Conservation (phyloP, 2,797 vertebrate species). For the Paguma larvata region DNA sequence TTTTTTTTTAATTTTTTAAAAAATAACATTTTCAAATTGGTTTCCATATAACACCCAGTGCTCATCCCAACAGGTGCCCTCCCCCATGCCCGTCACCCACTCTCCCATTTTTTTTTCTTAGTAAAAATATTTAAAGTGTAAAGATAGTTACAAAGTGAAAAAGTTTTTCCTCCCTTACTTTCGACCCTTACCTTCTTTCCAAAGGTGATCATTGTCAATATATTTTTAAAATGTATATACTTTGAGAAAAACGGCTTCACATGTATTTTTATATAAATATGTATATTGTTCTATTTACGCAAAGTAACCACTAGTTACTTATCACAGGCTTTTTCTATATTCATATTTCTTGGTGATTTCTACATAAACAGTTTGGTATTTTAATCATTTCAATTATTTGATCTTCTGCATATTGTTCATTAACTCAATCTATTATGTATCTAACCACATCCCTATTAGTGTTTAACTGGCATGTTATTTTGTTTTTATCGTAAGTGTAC, state of each 20-base stretch:
- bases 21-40: too few relatives aligned
- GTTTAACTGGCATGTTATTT: neutral
- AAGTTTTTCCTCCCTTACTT: neutral
- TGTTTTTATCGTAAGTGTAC: neutral
- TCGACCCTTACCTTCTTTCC: neutral
- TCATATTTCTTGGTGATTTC: neutral
- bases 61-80: too few relatives aligned
- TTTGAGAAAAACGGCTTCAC: neutral
- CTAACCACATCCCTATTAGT: neutral
- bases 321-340: neutral
- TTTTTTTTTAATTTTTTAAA: too few relatives aligned
- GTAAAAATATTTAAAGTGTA: neutral
- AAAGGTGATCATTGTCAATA: neutral
- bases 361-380: neutral
- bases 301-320: neutral
- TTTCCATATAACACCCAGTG: too few relatives aligned
- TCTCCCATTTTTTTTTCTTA: neutral
- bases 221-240: neutral
- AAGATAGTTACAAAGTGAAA: neutral
- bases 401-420: neutral
- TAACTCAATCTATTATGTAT: neutral
- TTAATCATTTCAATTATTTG: neutral
- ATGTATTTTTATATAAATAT: neutral
- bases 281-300: neutral
- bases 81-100: too few relatives aligned